Evolutionary conservation across 2,113 vertebrate genomes (phyloP), one percentile per base, ranked within the genome.

Genomic region (Neolamprologus devosi): DNA sequence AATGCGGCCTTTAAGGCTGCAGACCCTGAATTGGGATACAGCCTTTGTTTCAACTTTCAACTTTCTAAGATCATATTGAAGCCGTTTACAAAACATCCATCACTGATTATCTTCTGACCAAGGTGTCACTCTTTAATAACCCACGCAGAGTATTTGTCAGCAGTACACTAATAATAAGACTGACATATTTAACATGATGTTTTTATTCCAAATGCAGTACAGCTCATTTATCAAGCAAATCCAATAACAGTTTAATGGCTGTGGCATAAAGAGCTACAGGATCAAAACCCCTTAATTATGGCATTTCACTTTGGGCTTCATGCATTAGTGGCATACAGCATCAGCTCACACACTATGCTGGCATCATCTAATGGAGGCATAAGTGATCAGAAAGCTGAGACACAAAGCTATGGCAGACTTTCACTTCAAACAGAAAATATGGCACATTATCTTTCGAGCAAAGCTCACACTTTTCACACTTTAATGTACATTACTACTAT

Each of bases 141-240:
- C 9, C 14, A 19, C 2, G 2, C 68, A 45, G n/a, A 73, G 5
- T 26, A 78, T 49, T 49, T 78, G 26, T 78, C 21, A 35, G 42
- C 7, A 53, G 21, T 16, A 33, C 16, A 84, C 17, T 6, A 82
- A 58, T 3, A 78, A 83, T 4, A n/a, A 45, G 10, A 68, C 5
- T 2, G 9, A 79, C 53, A 85, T 13, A 51, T 91, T 55, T 13
- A 70, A 37, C 23, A 78, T 28, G 45, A 10, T n/a, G 2, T 11
- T 82, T 94, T 96, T 94, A 94, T 95, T 95, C 47, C 80, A 93
- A 96, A 94, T 88, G 92, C 91, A 84, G 88, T 90, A 83, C 91
- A 90, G 7, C 10, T 40, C 79, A 89, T 86, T 83, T 21, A 42
- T 4, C 14, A 81, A 85, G 81, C 84, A 89, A 83, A 79, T 88